phyloP scores from a whole-genome alignment of 2,888 invertebrate species.

The Cantharis nigra region DNA sequence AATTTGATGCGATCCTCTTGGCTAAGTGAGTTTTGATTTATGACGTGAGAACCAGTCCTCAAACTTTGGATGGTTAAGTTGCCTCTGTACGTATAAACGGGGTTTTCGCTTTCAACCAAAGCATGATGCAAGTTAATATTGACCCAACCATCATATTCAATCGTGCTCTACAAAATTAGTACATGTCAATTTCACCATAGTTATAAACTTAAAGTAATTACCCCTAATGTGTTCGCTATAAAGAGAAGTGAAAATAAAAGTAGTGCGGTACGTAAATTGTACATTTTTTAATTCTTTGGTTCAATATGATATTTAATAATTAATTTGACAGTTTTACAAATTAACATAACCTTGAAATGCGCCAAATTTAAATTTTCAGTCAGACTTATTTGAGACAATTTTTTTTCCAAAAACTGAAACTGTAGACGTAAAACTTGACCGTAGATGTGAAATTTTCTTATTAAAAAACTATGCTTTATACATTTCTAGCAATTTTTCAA shows the following conservation, averaged over 20 bases:
- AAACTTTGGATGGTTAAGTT: constrained; percentile 74
- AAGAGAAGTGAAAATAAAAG: neutral
- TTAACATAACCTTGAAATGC: neutral
- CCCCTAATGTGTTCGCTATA: neutral
- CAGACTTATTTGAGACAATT: no score
- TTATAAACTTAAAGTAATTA: neutral
- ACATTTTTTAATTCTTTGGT: neutral
- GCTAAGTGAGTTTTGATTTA: constrained; percentile 66
- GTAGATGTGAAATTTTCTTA: no score
- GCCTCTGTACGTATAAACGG: constrained; percentile 68
- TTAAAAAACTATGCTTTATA: no score
- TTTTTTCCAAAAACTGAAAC: no score
- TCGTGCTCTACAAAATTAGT: constrained; percentile 56
- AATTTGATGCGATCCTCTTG: constrained; percentile 62
- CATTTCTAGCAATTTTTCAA: no score
- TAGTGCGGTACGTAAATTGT: neutral
- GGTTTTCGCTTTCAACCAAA: constrained; percentile 59
- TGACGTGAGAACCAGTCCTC: constrained; percentile 65
- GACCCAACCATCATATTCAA: constrained; percentile 78
- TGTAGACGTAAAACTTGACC: no score
- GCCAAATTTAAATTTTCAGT: neutral
- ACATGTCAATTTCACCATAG: neutral
- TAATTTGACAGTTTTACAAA: neutral
- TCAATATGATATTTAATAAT: neutral
- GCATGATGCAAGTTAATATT: constrained; percentile 73